Conservation (phyloP, 2,888 invertebrate genomes). For the Melikaiella ostensackeni region DNA sequence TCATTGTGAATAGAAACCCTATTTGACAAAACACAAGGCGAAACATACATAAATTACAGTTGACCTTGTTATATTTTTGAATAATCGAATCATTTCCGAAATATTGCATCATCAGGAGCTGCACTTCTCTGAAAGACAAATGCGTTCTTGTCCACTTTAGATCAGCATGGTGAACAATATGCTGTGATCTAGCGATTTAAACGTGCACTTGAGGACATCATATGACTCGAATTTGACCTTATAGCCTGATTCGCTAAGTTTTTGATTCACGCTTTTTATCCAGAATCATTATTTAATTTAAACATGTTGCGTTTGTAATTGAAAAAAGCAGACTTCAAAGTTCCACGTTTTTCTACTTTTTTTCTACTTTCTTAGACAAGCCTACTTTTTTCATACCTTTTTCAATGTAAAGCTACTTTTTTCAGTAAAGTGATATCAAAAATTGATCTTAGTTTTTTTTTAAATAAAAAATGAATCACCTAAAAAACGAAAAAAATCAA, state of each 20-base stretch:
- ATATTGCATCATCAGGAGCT: constrained; percentile 3
- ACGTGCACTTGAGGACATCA: neutral
- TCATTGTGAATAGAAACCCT: neutral
- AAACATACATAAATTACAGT: constrained; percentile 7
- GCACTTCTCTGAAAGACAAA: neutral
- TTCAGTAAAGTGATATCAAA: too few species aligned
- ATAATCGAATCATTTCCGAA: neutral
- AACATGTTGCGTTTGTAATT: too few species aligned
- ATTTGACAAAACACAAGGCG: neutral
- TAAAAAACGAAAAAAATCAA: too few species aligned
- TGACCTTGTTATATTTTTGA: constrained; percentile 6
- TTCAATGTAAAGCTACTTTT: too few species aligned
- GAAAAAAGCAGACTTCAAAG: too few species aligned
- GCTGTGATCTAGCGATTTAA: neutral
- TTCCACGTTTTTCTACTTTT: too few species aligned
- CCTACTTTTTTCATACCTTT: too few species aligned
- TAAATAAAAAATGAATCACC: too few species aligned
- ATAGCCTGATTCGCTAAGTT: neutral
- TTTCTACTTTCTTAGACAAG: too few species aligned
- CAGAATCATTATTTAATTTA: neutral
- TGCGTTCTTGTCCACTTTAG: constrained; percentile 1
- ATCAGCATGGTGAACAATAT: neutral
- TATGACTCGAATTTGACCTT: constrained; percentile 9
- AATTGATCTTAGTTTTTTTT: too few species aligned
- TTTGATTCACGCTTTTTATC: neutral